These are phyloP conservation scores for Plusia festucae DNA, from an alignment of 2,888 invertebrate genomes.

Conservation along the genomic window DNA sequence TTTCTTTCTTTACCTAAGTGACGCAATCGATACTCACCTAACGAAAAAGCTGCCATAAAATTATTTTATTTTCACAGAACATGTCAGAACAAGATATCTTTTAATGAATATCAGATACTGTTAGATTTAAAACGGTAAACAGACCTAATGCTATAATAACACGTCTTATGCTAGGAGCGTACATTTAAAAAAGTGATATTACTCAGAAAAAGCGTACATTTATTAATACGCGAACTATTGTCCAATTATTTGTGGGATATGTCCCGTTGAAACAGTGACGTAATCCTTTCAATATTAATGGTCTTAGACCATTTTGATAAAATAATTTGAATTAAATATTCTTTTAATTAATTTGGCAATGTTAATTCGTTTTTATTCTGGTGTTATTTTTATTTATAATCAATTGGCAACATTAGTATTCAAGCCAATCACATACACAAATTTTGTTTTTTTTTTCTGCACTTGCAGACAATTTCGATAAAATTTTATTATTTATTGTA, in stretches of 20 bases:
- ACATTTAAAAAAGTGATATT: constrained; percentile 61
- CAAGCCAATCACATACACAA: neutral
- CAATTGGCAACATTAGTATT: neutral
- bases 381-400: neutral
- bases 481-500: too few relatives aligned
- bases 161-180: constrained; percentile 65
- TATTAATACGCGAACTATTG: constrained; percentile 67
- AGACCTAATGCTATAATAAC: constrained; percentile 55
- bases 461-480: neutral
- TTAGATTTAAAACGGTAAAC: constrained; percentile 60
- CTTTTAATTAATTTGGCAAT: constrained; percentile 34
- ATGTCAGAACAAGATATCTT: constrained; percentile 33
- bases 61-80: constrained; percentile 12
- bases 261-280: constrained; percentile 28
- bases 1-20: neutral
- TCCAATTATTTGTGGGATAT: constrained; percentile 60
- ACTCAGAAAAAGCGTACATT: constrained; percentile 63
- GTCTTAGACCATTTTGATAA: constrained; percentile 17
- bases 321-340: constrained; percentile 5
- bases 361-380: neutral
- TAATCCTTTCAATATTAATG: constrained; percentile 35
- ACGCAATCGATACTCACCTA: neutral
- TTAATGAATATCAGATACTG: constrained; percentile 43
- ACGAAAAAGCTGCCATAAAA: neutral
- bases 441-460: neutral